phyloP scores from a whole-genome alignment of 2,888 invertebrate genomes.

The Horisme vitalbata region DNA sequence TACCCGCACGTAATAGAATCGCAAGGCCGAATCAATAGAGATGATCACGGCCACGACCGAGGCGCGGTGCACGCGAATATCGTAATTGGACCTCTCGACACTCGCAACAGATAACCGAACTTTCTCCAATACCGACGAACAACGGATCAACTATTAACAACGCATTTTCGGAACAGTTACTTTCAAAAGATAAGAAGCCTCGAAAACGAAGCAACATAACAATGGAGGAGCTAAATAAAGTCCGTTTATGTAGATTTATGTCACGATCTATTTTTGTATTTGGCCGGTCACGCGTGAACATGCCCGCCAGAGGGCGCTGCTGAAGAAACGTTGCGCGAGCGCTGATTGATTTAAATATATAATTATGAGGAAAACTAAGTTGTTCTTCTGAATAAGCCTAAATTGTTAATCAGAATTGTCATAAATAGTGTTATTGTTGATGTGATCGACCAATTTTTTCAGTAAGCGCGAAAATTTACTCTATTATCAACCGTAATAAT shows the following conservation, averaged over 20 bases:
- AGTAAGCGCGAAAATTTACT: no score
- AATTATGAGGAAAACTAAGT: slow-evolving; percentile 43
- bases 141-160: slow-evolving; percentile 8
- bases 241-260: slow-evolving; percentile 77
- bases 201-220: slow-evolving; percentile 43
- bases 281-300: slow-evolving; percentile 63
- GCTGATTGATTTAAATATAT: slow-evolving; percentile 37
- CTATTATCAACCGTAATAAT: no score
- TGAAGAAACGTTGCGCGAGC: slow-evolving; percentile 43
- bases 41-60: slow-evolving; percentile 51
- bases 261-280: slow-evolving; percentile 72
- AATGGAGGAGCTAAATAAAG: slow-evolving; percentile 62
- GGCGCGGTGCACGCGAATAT: slow-evolving; percentile 28
- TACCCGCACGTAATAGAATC: slow-evolving; percentile 55
- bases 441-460: neutral
- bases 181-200: slow-evolving; percentile 19
- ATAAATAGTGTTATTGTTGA: slow-evolving; percentile 28
- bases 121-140: slow-evolving; percentile 17
- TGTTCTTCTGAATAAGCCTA: slow-evolving; percentile 24
- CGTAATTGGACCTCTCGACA: slow-evolving; percentile 17
- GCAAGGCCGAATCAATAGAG: slow-evolving; percentile 73
- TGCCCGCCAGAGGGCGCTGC: slow-evolving; percentile 55
- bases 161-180: slow-evolving; percentile 2
- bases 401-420: slow-evolving; percentile 21
- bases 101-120: slow-evolving; percentile 17